phyloP scores from a whole-genome alignment of 2,888 invertebrate genomes.

The Bhutanitis thaidina region DNA sequence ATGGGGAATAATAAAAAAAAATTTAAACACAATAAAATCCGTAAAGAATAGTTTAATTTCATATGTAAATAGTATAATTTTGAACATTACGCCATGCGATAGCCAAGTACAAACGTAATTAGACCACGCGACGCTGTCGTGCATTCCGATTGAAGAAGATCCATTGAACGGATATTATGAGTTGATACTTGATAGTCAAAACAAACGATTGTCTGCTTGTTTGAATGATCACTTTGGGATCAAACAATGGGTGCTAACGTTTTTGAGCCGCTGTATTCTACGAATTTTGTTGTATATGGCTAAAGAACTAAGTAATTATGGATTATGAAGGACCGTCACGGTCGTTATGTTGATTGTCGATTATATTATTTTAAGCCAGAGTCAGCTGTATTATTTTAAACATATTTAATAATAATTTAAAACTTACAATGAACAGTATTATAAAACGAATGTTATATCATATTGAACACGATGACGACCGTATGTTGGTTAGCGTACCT shows the following conservation, averaged over 20 bases:
- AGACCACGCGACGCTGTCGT: constrained; percentile 7
- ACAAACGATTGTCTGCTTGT: constrained; percentile 15
- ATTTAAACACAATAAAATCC: no score
- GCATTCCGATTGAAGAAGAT: constrained; percentile 16
- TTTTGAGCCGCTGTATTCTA: constrained; percentile 1
- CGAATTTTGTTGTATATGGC: constrained; percentile 1
- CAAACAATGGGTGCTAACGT: constrained; percentile 14
- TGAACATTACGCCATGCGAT: background rate
- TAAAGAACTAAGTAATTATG: constrained; percentile 1
- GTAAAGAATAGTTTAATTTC: no score
- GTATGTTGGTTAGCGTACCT: no score
- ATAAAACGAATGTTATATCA: no score
- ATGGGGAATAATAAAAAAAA: no score
- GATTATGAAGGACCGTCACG: background rate
- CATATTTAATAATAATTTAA: no score
- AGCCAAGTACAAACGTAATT: constrained; percentile 9
- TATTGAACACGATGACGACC: no score
- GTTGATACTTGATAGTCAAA: constrained; percentile 17
- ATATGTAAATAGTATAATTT: no score
- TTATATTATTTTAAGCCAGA: no score
- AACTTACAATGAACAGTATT: no score
- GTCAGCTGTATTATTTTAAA: no score
- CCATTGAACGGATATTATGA: constrained; percentile 17
- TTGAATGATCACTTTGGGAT: background rate
- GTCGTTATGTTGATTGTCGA: no score